These are phyloP conservation scores for Crotalus horridus DNA, from an alignment of 2,113 vertebrate species.

Conservation along the genomic window DNA sequence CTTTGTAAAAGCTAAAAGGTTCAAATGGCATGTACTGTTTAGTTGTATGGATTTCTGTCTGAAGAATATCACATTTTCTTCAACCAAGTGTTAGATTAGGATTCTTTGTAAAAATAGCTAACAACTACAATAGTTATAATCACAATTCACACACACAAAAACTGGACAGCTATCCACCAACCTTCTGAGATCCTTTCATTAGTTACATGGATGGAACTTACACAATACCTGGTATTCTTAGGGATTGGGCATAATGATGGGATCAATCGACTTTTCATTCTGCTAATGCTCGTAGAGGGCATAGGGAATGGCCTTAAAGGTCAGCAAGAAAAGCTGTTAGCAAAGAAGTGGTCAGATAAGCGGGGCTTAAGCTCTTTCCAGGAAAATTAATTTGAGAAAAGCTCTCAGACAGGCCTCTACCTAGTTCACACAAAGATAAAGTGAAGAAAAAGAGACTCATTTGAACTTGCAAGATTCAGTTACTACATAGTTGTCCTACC, in stretches of 20 bases:
- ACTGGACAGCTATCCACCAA: neutral
- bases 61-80: neutral
- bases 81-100: neutral
- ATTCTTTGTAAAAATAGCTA: neutral
- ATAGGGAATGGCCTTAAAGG: neutral
- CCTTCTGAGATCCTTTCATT: neutral
- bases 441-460: neutral
- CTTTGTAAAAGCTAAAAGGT: neutral
- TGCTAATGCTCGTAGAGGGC: neutral
- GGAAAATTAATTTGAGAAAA: neutral
- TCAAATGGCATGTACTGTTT: neutral
- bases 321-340: neutral
- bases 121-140: neutral
- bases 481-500: neutral
- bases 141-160: neutral
- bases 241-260: neutral
- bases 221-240: neutral
- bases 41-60: neutral
- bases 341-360: neutral
- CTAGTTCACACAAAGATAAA: neutral
- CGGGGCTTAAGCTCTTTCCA: neutral
- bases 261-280: neutral
- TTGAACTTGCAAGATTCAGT: neutral
- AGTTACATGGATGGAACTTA: too few relatives aligned
- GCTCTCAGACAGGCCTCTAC: neutral